Conservation (phyloP, 2,888 invertebrate genomes). For the Mesodorylaimus sp. region DNA sequence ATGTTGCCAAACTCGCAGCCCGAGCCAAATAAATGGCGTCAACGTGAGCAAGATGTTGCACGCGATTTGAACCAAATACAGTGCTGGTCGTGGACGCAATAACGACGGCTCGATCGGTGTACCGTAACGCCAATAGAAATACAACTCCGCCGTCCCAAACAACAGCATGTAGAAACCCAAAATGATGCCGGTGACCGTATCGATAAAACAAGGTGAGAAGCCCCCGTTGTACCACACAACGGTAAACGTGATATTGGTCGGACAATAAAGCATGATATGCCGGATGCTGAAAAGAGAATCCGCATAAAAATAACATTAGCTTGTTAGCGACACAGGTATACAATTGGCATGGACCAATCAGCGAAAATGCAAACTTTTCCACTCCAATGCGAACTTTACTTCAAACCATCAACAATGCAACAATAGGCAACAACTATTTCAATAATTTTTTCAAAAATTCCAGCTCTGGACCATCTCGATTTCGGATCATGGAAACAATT, state of each 20-base stretch:
- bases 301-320: no score
- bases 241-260: constrained; percentile 1
- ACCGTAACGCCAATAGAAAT: constrained; percentile 7
- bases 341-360: neutral
- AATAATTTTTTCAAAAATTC: no score
- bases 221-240: constrained; percentile 5
- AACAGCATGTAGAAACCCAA: neutral
- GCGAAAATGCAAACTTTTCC: no score
- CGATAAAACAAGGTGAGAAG: constrained; percentile 10
- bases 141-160: constrained; percentile 8
- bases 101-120: neutral
- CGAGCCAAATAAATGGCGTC: neutral
- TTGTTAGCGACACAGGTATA: neutral
- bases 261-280: constrained; percentile 6
- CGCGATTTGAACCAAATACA: neutral
- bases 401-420: no score
- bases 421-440: no score
- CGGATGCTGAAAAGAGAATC: neutral
- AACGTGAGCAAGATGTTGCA: neutral
- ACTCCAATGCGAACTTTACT: no score
- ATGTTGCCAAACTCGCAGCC: neutral
- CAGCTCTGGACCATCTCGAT: no score
- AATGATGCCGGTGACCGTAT: constrained; percentile 5
- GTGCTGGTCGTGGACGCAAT: neutral
- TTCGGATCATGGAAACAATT: no score